These are phyloP conservation scores for Ecdyonurus torrentis DNA, from an alignment of 2,888 invertebrate species.

Conservation along the genomic window DNA sequence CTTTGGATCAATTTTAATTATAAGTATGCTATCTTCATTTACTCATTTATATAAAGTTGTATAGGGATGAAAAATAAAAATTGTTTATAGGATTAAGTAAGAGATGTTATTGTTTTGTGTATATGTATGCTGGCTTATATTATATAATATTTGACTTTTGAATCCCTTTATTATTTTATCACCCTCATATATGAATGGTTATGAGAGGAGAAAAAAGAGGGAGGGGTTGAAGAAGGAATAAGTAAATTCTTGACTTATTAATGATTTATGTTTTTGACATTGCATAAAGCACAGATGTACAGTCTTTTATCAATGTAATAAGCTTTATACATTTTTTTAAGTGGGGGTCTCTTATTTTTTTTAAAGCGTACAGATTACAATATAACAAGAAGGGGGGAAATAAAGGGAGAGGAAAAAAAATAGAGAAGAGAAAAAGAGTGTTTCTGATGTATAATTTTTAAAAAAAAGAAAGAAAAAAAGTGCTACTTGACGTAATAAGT, in stretches of 20 bases:
- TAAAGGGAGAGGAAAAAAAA: neutral
- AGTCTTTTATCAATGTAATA: neutral
- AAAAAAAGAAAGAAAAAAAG: too few species aligned
- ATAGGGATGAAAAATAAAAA: neutral
- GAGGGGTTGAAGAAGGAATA: neutral
- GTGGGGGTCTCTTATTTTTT: neutral
- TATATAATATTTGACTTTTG: neutral
- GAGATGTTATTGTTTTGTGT: too few species aligned
- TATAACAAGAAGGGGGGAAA: neutral
- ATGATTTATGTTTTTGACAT: neutral
- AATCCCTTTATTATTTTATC: neutral
- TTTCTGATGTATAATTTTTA: neutral
- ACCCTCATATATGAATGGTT: neutral
- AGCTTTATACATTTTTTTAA: neutral
- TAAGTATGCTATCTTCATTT: neutral
- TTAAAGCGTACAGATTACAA: neutral
- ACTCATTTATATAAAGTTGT: neutral
- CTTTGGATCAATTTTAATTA: too few species aligned
- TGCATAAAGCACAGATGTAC: neutral
- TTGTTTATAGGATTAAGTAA: neutral
- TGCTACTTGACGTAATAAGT: too few species aligned
- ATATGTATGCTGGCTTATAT: neutral
- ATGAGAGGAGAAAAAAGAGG: neutral
- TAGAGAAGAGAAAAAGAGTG: neutral
- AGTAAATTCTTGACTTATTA: neutral